Base-by-base conservation (phyloP, 1,140 invertebrate species). In the Nebria ingens region DNA sequence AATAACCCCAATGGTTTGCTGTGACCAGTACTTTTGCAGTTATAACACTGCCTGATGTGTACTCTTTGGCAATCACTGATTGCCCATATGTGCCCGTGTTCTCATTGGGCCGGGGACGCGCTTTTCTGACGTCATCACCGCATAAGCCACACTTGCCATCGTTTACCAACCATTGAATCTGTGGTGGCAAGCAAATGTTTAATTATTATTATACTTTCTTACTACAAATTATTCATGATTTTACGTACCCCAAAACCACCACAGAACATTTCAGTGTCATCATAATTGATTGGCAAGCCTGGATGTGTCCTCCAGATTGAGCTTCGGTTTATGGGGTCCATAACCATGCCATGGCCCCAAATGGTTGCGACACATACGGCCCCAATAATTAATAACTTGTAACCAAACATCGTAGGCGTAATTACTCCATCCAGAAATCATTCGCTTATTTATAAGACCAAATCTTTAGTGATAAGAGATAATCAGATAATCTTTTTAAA, bases 61-160 rank as follows among this genome's bases (percentile, higher is more conserved):
- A 61, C 25, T 55, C 64, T n/a, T 22, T 19, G 0, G 72, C 70
- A 3, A 78, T 72, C 0, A 68, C 63, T 12, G 76, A 76, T 15
- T 61, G 66, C 51, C 76, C 76, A 58, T 73, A 80, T 11, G 12
- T 62, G 1, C 79, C 78, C 1, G 73, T 73, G 51, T 77, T 74
- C 65, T 82, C 79, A 61, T 81, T 74, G 2, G 67, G 65, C 55
- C 78, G 71, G n/a, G 77, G 77, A 19, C 59, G 59, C 2, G 65
- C 58, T 1, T 65, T 19, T 15, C 64, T 57, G 56, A 68, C 70
- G 56, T 65, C 22, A 55, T 76, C 73, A 19, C 72, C 72, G 20
- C 73, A 75, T 2, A 57, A 42, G 15, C 73, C 71, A 50, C 72
- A 73, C 21, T 67, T 64, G 19, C 67, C 70, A 54, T 62, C 61